Evolutionary conservation across 2,113 vertebrate species (phyloP).

Genomic region (Cyanoramphus novaezelandiae): DNA sequence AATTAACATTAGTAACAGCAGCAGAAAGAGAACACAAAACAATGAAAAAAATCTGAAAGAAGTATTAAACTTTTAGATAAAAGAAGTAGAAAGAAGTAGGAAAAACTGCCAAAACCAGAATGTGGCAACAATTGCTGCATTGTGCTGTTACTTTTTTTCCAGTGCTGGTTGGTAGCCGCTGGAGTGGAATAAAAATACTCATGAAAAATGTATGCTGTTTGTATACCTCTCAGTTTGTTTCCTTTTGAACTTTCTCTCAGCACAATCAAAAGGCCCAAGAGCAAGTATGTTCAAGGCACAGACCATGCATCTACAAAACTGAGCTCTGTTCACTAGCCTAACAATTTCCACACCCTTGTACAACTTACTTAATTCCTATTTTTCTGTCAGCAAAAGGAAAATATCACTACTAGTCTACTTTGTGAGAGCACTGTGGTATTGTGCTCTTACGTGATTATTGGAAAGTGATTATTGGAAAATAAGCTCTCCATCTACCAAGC

Average conservation of each 20-base stretch:
- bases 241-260: conserved; percentile 11
- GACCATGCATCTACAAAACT: not conserved
- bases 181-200: conserved; percentile 14
- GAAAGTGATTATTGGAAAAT: not conserved
- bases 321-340: not conserved
- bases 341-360: not conserved
- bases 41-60: not conserved
- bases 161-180: not conserved
- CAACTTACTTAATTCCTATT: not conserved
- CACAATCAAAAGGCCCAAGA: not conserved
- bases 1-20: not conserved
- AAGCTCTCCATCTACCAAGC: not conserved
- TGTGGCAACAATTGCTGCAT: not conserved
- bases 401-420: not conserved
- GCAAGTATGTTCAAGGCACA: not conserved
- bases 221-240: not conserved
- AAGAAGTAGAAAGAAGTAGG: not conserved
- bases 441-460: too few relatives aligned
- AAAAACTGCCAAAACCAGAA: not conserved
- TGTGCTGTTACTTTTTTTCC: not conserved
- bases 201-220: conserved; percentile 46
- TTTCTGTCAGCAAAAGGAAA: not conserved
- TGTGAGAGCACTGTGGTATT: not conserved
- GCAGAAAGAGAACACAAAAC: not conserved
- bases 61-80: not conserved